Evolutionary conservation across 1,140 invertebrate species (phyloP).

Genomic region (Papilio dardanus): DNA sequence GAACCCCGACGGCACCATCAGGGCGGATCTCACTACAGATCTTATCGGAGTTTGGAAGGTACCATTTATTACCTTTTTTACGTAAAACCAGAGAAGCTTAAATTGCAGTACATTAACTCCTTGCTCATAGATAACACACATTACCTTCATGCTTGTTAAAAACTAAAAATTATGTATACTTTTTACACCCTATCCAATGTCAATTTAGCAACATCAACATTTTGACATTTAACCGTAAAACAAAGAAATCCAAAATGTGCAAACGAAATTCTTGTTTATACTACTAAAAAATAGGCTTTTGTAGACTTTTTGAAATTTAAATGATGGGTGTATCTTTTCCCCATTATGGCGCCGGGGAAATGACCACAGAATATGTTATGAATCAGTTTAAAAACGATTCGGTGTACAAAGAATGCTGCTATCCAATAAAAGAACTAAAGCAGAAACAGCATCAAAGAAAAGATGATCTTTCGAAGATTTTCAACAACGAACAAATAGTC

Average conservation of each 20-base stretch:
- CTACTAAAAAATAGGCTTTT: not conserved
- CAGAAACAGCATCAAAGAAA: slow-evolving; percentile 1
- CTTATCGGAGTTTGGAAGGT: slow-evolving; percentile 89
- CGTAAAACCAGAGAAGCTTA: not conserved
- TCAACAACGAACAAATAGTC: not conserved
- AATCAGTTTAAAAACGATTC: slow-evolving; percentile 39
- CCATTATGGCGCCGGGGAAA: slow-evolving; percentile 40
- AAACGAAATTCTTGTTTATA: slow-evolving; percentile 20
- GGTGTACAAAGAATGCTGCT: slow-evolving; percentile 63
- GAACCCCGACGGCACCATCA: slow-evolving; percentile 85
- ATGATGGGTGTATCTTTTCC: slow-evolving; percentile 55
- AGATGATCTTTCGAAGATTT: not conserved
- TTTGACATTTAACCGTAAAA: not conserved
- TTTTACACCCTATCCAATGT: slow-evolving; percentile 1
- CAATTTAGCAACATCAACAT: slow-evolving; percentile 15
- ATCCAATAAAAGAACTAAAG: slow-evolving; percentile 41
- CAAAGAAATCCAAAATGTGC: slow-evolving; percentile 18
- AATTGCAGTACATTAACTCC: too few species aligned
- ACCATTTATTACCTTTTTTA: slow-evolving; percentile 44
- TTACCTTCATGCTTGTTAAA: not conserved
- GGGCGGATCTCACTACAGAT: slow-evolving; percentile 86
- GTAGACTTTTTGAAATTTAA: slow-evolving; percentile 12
- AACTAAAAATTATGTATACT: not conserved
- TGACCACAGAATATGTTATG: slow-evolving; percentile 29
- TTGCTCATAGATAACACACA: not conserved